Evolutionary conservation across 2,888 invertebrate species (phyloP).

Genomic region (Brachylomia viminalis): DNA sequence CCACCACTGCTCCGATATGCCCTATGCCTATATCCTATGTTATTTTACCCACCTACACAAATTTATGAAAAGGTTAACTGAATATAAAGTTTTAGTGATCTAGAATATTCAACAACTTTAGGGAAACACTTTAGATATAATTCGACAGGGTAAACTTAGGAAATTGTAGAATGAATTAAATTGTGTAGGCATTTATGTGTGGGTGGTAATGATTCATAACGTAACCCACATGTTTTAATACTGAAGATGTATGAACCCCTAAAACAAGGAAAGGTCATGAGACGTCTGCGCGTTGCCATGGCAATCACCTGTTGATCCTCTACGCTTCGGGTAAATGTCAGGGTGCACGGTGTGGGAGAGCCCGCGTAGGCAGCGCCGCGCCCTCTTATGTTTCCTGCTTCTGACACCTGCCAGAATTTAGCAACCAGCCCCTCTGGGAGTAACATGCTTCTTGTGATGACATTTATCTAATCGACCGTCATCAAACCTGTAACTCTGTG

Average conservation of each 20-base stretch:
- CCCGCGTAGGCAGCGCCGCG: slow-evolving; percentile 56
- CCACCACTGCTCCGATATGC: no score
- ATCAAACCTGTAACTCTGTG: slow-evolving; percentile 43
- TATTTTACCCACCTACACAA: slow-evolving; percentile 32
- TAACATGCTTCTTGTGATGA: slow-evolving; percentile 47
- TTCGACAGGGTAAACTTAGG: slow-evolving; percentile 14
- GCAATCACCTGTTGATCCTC: slow-evolving; percentile 82
- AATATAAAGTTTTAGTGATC: slow-evolving; percentile 19
- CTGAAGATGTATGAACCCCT: slow-evolving; percentile 43
- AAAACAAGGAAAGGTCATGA: slow-evolving; percentile 79
- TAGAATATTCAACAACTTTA: slow-evolving; percentile 25
- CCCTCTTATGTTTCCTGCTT: slow-evolving; percentile 53
- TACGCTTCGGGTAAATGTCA: slow-evolving; percentile 76
- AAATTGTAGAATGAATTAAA: slow-evolving; percentile 21
- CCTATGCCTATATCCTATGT: no score
- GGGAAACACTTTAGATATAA: slow-evolving; percentile 30
- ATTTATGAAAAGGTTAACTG: slow-evolving; percentile 43
- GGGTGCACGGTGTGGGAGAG: slow-evolving; percentile 73
- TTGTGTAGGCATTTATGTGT: slow-evolving; percentile 32
- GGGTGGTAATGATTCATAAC: slow-evolving; percentile 22
- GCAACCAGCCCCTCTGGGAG: slow-evolving; percentile 35
- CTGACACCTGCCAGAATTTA: slow-evolving; percentile 51
- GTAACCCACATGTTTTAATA: slow-evolving; percentile 40
- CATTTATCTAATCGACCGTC: slow-evolving; percentile 50
- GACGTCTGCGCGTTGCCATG: slow-evolving; percentile 77